Evolutionary conservation across 1,140 invertebrate species (phyloP).

Genomic region (Agrilus planipennis): DNA sequence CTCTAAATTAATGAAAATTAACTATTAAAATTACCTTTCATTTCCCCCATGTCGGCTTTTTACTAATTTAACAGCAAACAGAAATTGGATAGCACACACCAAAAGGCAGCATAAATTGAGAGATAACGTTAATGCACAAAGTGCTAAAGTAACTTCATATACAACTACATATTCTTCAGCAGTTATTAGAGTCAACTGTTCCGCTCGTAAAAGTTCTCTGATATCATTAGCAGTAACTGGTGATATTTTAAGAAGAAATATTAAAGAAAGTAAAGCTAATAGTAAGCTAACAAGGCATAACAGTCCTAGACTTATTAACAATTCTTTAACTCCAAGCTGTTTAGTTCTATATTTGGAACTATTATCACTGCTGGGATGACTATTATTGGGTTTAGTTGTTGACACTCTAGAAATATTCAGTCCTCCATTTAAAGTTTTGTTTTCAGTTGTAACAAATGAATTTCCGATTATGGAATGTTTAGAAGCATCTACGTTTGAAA

Average conservation of each 20-base stretch:
- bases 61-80: slow-evolving; percentile 83
- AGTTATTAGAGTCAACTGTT: slow-evolving; percentile 44
- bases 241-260: slow-evolving; percentile 76
- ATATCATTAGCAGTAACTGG: slow-evolving; percentile 43
- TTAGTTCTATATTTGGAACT: slow-evolving; percentile 18
- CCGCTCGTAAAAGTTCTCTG: slow-evolving; percentile 42
- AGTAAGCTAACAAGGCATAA: slow-evolving; percentile 72
- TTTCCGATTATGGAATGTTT: slow-evolving; percentile 61
- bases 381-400: too few species aligned
- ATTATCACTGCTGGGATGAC: slow-evolving; percentile 2
- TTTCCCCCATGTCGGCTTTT: slow-evolving; percentile 51
- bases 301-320: slow-evolving; percentile 74
- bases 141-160: slow-evolving; percentile 79
- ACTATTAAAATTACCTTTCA: slow-evolving; percentile 22
- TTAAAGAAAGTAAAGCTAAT: slow-evolving; percentile 67
- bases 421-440: slow-evolving; percentile 38
- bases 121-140: slow-evolving; percentile 76
- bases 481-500: slow-evolving; percentile 37
- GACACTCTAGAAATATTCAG: slow-evolving; percentile 41
- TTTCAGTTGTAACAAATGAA: slow-evolving; percentile 30
- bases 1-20: too few species aligned
- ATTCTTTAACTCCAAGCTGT: slow-evolving; percentile 58
- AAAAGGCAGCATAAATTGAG: slow-evolving; percentile 82
- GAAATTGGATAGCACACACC: slow-evolving; percentile 87
- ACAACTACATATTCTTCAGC: slow-evolving; percentile 73